Conservation (phyloP, 2,797 vertebrate species). For the Cheirogaleus major region DNA sequence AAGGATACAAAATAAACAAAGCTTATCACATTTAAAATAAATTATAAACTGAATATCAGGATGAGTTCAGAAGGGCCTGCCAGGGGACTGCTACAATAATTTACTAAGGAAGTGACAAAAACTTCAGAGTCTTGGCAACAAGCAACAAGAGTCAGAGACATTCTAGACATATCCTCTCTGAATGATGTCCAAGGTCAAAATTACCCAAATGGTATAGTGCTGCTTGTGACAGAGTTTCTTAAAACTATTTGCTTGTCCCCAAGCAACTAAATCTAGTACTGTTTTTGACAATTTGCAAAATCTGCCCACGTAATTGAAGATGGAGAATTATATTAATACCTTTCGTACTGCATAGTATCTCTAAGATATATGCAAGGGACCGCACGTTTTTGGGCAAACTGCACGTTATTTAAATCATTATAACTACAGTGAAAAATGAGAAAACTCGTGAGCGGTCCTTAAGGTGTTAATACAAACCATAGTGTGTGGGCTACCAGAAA, state of each 20-base stretch:
- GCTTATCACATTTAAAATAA: background rate
- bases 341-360: too few species aligned
- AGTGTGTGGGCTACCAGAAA: background rate
- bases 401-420: too few species aligned
- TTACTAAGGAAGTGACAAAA: background rate
- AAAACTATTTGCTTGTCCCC: background rate
- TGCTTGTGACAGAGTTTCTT: conserved; percentile 26
- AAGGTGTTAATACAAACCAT: background rate
- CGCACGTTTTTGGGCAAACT: too few species aligned
- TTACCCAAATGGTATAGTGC: background rate
- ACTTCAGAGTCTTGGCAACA: background rate
- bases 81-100: conserved; percentile 3
- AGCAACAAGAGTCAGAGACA: background rate
- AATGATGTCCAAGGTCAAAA: conserved; percentile 33
- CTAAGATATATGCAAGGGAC: too few species aligned
- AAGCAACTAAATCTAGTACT: conserved; percentile 5
- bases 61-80: conserved; percentile 16
- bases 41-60: conserved; percentile 18
- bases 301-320: background rate
- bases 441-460: too few species aligned
- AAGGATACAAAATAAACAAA: background rate
- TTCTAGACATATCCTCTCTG: conserved; percentile 23
- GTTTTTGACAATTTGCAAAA: background rate
- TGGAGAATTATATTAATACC: background rate
- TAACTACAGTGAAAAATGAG: too few species aligned